A percentile compares a stretch with the other conserved stretches of the same genome.
These are phyloP conservation scores for Hafferia zeledoni DNA, from an alignment of 2,797 vertebrate genomes.

Conservation along the genomic window DNA sequence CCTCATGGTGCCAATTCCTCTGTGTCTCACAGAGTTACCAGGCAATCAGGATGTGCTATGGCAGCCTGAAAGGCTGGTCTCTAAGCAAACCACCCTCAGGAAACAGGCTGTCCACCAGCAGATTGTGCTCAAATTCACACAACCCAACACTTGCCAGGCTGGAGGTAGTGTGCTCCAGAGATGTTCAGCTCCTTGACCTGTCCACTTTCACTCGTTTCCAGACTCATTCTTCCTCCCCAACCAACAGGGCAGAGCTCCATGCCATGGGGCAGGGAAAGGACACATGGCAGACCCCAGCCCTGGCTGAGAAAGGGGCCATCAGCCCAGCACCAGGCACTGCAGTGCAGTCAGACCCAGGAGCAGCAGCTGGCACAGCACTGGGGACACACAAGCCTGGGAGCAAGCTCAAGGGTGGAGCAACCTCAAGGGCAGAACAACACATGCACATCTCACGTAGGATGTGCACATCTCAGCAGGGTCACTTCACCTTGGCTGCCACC, in stretches of 20 bases:
- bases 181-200: neutral
- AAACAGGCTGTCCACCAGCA: neutral
- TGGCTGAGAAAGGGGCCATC: too few relatives aligned
- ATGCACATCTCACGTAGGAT: fast-evolving
- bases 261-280: neutral
- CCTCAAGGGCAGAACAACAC: neutral
- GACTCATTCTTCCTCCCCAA: fast-evolving
- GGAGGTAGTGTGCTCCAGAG: neutral
- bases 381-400: neutral
- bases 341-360: neutral
- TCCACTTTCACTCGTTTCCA: neutral
- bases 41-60: neutral
- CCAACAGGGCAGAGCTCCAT: neutral
- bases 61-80: neutral
- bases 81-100: neutral
- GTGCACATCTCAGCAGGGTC: neutral
- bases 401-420: neutral
- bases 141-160: neutral
- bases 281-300: neutral
- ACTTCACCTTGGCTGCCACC: neutral
- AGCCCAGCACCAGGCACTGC: too few relatives aligned
- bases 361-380: neutral
- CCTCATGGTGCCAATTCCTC: fast-evolving
- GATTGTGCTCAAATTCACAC: neutral
- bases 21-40: neutral